Conservation (phyloP, 2,113 vertebrate species). For the Cinclus cinclus region DNA sequence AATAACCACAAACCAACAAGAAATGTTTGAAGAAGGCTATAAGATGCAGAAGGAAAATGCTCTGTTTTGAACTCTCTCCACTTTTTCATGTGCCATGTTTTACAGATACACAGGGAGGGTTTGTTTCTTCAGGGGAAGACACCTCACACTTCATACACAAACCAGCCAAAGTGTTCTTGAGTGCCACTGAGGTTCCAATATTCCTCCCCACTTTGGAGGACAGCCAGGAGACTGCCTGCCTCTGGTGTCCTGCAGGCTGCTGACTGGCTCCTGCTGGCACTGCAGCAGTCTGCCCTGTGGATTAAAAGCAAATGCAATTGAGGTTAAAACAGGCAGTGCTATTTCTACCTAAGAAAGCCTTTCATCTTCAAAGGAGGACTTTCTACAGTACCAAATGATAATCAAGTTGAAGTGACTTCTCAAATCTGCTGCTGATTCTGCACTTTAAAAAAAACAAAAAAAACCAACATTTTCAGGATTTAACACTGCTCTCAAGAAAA, state of each 20-base stretch:
- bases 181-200: not conserved
- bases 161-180: not conserved
- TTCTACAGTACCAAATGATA: accelerated
- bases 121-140: not conserved
- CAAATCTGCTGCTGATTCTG: not conserved
- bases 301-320: not conserved
- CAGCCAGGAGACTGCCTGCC: not conserved
- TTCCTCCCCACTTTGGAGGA: accelerated
- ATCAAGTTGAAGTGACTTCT: not conserved
- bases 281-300: not conserved
- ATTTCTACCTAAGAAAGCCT: not conserved
- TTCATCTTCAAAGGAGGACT: not conserved
- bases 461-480: no score
- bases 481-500: not conserved
- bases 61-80: not conserved
- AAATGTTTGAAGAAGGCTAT: not conserved
- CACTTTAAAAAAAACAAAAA: not conserved
- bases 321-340: not conserved
- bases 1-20: not conserved
- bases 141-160: not conserved
- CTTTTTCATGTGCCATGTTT: not conserved
- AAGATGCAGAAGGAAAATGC: not conserved
- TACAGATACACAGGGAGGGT: not conserved
- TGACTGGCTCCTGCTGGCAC: not conserved
- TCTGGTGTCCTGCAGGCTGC: not conserved